Base-by-base conservation (phyloP, 2,888 invertebrate genomes). In the Mythimna vitellina region DNA sequence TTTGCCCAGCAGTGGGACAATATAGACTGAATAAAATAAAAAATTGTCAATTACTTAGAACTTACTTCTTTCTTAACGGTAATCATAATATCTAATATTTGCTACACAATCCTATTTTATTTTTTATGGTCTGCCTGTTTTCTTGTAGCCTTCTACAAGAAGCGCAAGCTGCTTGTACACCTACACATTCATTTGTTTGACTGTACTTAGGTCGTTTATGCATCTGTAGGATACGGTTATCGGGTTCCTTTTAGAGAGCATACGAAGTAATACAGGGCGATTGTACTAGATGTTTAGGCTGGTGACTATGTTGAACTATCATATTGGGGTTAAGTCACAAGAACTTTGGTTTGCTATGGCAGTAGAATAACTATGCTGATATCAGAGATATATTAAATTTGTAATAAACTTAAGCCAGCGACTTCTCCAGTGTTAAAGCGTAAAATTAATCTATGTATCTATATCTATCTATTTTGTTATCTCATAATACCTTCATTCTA, bases 151-250 rank as follows among this genome's bases (percentile, higher is more conserved):
- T n/a, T 51, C n/a, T n/a, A 8, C n/a, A 51, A 51, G 14, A 17
- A 29, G 29, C 6, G 29, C 29, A 8, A 56, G 17, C 3, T 17
- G 20, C 22, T 4, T 12, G 53, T 12, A 9, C 22, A 53, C 29
- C 20, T 9, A 10, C 9, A 32, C 20, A 9, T 10, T 9, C 46
- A 22, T 35, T 77, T 29, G 42, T 58, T 58, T n/a, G n/a, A n/a
- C 25, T 53, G 65, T 62, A 79, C 35, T 38, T 10, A 9, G 8
- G 20, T 29, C 29, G 14, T 38, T 51, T 51, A 22, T 53, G 51
- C 32, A 35, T 58, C 25, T 29, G 14, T 69, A 7, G n/a, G 25
- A 76, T 68, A 58, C 8, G 38, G 57, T 53, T 60, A 42, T 77
- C 8, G 38, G 20, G 42, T 51, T 58, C 32, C 49, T 76, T 58